Percentiles rank a stretch among this genome's conserved stretches.
Conservation (phyloP, 30 jellyfish, hydroid and myxozoan genomes). For the Phacellophora camtschatica region DNA sequence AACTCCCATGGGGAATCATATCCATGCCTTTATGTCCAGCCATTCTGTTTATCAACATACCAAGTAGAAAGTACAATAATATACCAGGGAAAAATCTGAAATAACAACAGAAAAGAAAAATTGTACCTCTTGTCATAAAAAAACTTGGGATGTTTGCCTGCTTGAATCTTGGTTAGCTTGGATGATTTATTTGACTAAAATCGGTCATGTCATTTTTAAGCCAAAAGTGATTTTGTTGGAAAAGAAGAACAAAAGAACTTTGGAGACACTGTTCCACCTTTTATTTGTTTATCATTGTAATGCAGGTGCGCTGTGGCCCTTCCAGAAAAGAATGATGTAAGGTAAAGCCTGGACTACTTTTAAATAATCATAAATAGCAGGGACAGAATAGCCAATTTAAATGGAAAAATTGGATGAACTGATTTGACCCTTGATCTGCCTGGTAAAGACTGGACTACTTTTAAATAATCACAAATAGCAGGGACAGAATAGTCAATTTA, state of each 20-base stretch:
- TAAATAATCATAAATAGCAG: not conserved
- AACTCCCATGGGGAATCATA: constrained; percentile 72
- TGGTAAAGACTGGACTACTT: no score
- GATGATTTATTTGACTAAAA: no score
- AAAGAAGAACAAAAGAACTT: no score
- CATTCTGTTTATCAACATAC: constrained; percentile 79
- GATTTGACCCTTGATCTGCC: no score
- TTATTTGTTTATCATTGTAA: no score
- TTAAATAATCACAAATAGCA: not conserved
- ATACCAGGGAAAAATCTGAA: constrained; percentile 92
- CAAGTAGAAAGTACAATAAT: constrained; percentile 77
- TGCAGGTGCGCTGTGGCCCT: no score
- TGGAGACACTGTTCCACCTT: no score
- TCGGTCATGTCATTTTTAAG: no score
- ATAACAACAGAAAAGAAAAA: not conserved
- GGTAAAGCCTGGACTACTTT: no score
- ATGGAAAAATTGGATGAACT: not conserved
- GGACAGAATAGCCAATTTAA: not conserved
- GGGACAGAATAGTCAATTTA: not conserved
- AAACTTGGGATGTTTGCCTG: no score
- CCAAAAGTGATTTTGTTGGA: no score
- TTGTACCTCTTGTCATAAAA: not conserved
- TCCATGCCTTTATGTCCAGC: constrained; percentile 88
- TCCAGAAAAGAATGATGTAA: no score
- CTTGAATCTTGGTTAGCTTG: not conserved